Evolutionary conservation across 2,113 vertebrate genomes (phyloP).

Genomic region (Nyctereutes procyonoides): DNA sequence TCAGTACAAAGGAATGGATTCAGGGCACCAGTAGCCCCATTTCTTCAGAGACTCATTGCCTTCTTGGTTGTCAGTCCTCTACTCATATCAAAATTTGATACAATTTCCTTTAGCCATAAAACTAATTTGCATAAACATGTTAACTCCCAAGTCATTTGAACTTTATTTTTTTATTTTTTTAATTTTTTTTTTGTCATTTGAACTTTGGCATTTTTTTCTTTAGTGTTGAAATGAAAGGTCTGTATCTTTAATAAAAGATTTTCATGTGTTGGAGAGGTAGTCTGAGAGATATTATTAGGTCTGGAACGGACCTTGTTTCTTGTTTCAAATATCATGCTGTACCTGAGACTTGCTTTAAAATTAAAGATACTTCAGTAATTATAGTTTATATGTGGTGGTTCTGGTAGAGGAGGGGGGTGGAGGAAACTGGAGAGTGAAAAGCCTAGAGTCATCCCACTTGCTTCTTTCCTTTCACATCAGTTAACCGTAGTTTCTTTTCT

Average conservation of each 20-base stretch:
- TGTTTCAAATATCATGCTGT: not conserved
- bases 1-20: not conserved
- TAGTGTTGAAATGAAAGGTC: not conserved
- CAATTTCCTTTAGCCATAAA: not conserved
- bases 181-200: no score
- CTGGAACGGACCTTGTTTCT: not conserved
- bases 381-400: not conserved
- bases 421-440: not conserved
- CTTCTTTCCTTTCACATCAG: not conserved
- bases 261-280: not conserved
- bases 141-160: conserved; percentile 26
- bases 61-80: not conserved
- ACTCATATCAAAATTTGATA: not conserved
- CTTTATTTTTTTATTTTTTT: no score
- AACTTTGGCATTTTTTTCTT: not conserved
- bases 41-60: conserved; percentile 3
- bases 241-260: not conserved
- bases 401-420: not conserved
- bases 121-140: not conserved
- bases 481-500: not conserved
- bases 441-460: not conserved
- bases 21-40: not conserved
- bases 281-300: not conserved
- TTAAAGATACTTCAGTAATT: not conserved
- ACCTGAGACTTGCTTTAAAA: not conserved